Evolutionary conservation across 2,797 vertebrate species (phyloP).

Genomic region (Halcyon leucocephala): DNA sequence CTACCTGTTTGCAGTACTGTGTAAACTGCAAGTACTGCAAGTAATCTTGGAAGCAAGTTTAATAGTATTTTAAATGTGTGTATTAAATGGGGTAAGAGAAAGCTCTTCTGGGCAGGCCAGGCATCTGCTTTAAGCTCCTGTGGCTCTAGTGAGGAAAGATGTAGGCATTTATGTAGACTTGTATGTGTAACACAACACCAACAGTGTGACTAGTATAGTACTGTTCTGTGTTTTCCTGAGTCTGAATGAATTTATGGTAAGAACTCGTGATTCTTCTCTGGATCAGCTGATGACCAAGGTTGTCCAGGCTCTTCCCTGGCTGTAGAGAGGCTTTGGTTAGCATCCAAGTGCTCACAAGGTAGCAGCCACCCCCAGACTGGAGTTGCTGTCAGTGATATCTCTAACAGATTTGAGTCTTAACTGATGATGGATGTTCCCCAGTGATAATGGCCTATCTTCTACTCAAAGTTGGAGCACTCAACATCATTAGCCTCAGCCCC

Average conservation of each 20-base stretch:
- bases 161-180: not conserved
- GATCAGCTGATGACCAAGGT: not conserved
- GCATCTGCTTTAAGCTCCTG: not conserved
- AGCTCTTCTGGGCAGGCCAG: not conserved
- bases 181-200: rapidly evolving
- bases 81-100: not conserved
- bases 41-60: not conserved
- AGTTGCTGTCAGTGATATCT: rapidly evolving
- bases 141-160: not conserved
- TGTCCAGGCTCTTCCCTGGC: not conserved
- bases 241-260: not conserved
- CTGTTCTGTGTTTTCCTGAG: too few species aligned
- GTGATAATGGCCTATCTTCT: not conserved
- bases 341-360: too few species aligned
- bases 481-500: not conserved
- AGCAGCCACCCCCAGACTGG: not conserved
- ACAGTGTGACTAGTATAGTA: not conserved
- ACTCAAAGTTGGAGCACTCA: not conserved
- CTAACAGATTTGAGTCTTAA: not conserved
- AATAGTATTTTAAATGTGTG: not conserved
- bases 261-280: rapidly evolving
- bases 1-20: not conserved
- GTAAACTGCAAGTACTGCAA: not conserved
- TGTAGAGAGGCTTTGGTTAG: not conserved
- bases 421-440: not conserved